phyloP scores from a whole-genome alignment of 2,888 invertebrate species.

The Noctuana brunneofusca region DNA sequence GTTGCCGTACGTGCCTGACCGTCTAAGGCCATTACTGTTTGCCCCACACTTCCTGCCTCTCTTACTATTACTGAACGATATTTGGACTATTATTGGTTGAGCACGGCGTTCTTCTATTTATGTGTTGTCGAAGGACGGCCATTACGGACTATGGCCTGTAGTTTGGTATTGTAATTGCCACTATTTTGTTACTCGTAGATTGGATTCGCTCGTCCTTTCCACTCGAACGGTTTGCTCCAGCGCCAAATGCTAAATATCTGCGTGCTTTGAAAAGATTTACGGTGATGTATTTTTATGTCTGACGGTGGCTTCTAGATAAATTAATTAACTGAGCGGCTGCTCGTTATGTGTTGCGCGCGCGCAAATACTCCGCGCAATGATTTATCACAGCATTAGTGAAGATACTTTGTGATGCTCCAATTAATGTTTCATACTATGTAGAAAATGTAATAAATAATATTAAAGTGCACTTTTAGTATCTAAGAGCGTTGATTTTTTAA shows the following conservation, averaged over 20 bases:
- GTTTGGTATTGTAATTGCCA: constrained; percentile 73
- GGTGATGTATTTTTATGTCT: constrained; percentile 38
- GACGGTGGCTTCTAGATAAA: constrained; percentile 46
- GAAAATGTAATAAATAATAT: constrained; percentile 20
- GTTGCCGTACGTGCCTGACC: constrained; percentile 68
- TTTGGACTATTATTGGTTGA: constrained; percentile 70
- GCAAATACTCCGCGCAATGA: constrained; percentile 53
- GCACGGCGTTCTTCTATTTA: constrained; percentile 63
- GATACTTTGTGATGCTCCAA: constrained; percentile 43
- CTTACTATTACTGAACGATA: constrained; percentile 71
- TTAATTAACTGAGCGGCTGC: constrained; percentile 54
- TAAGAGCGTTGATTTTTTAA: too few species aligned
- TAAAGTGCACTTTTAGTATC: neutral
- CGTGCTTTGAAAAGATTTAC: constrained; percentile 28
- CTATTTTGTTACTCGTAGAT: constrained; percentile 73
- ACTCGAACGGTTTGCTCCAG: constrained; percentile 60
- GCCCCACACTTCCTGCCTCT: constrained; percentile 60
- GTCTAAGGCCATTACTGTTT: constrained; percentile 71
- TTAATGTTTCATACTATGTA: constrained; percentile 38
- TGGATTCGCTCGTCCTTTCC: constrained; percentile 59
- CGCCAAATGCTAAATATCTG: constrained; percentile 48
- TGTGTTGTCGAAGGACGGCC: constrained; percentile 67
- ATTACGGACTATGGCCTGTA: constrained; percentile 64
- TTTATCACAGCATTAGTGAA: constrained; percentile 53
- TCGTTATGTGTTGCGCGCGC: constrained; percentile 49